Base-by-base conservation (phyloP, 2,797 vertebrate species). In the Phrynocephalus guinanensis region DNA sequence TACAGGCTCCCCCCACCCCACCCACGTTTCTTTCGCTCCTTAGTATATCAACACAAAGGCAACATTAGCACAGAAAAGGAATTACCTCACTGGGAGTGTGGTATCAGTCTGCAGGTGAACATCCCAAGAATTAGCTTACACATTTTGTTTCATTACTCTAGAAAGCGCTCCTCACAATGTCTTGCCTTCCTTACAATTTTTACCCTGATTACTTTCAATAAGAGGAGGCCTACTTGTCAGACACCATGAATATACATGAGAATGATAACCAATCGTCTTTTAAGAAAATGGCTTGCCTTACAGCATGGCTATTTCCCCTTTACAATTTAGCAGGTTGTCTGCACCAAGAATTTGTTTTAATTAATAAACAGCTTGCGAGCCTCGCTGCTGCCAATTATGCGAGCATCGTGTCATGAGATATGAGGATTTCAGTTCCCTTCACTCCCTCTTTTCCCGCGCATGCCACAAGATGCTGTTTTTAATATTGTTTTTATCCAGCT, bases 261-360 rank as follows among this genome's bases (percentile, higher is more conserved):
- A 8, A 13, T 24, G 15, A 82, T 87, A 86, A 38, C 94, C 93
- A 82, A 1, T 80, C 89, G 5, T 83, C 83, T 16, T 85, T 63
- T 10, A 84, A 88, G 86, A 83, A 73, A 88, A 76, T 4, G 79
- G 79, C 71, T 82, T 26, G 89, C 3, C 38, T n/a, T 10, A 1
- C 1, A 52, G 81, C 0, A n/a, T 0, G 24, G 77, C 6, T 67
- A 5, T 52, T 83, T 86, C 89, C n/a, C 1, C 85, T 50, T 63
- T 1, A 0, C 56, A 8, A 48, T 76, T 85, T 44, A 18, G 84
- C n/a, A 60, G 22, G 71, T 85, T 82, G 88, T 67, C 86, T 82
- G 1, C 0, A 2, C 63, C 79, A 1, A 68, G 82, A 87, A 88
- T 83, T 91, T 83, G 88, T 94, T 92, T 93, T 92, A 80, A 77